phyloP scores from a whole-genome alignment of 1,140 invertebrate genomes.

The Scaptomyza hsui region DNA sequence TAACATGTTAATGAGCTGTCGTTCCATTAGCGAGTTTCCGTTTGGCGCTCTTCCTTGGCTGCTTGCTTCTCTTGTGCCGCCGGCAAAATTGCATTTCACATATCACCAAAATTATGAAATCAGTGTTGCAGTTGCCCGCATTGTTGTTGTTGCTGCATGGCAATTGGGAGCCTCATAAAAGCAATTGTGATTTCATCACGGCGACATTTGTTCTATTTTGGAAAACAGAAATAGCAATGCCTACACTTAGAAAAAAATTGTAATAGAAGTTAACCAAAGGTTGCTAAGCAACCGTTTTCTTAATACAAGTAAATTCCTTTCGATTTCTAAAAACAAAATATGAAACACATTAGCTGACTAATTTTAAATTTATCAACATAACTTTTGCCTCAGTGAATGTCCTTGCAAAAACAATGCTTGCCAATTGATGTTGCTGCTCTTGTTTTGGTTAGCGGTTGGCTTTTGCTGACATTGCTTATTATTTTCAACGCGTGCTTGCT shows the following conservation, averaged over 20 bases:
- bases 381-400: neutral
- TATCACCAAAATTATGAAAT: constrained; percentile 36
- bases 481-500: constrained; percentile 12
- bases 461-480: constrained; percentile 34
- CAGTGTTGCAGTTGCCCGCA: constrained; percentile 7
- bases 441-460: constrained; percentile 24
- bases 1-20: constrained; percentile 46
- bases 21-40: constrained; percentile 17
- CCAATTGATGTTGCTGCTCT: constrained; percentile 23
- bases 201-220: constrained; percentile 31
- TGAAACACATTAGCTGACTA: no score
- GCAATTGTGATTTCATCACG: constrained; percentile 18
- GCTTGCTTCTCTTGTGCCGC: neutral
- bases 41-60: constrained; percentile 13
- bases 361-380: no score
- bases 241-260: no score
- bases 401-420: constrained; percentile 6
- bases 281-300: neutral
- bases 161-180: neutral
- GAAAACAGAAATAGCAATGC: neutral
- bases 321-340: no score
- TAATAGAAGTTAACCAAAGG: no score
- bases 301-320: no score
- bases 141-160: constrained; percentile 5
- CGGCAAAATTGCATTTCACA: constrained; percentile 20